phyloP scores from a whole-genome alignment of 2,888 invertebrate genomes.

The Diabrotica balteata region DNA sequence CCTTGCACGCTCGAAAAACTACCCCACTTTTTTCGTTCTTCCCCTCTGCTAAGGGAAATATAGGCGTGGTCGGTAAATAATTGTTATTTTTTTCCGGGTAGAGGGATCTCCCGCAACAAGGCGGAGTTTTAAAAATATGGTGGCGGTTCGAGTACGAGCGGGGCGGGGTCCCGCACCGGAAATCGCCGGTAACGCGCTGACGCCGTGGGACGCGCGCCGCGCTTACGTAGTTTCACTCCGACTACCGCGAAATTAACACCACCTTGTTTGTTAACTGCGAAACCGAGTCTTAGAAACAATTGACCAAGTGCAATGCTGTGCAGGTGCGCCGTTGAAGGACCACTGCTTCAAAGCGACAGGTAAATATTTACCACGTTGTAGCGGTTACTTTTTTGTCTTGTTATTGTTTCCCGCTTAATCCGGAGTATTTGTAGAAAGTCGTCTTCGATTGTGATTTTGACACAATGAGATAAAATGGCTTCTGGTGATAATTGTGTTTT shows the following conservation, averaged over 20 bases:
- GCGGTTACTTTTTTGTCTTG: conserved; percentile 8
- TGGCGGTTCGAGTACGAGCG: conserved; percentile 48
- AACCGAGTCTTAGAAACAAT: conserved; percentile 20
- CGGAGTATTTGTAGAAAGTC: too few species aligned
- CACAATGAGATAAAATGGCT: neutral
- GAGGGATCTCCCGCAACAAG: conserved; percentile 47
- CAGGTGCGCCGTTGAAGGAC: conserved; percentile 26
- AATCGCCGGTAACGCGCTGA: conserved; percentile 52
- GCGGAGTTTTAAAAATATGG: conserved; percentile 59
- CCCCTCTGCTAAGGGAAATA: conserved; percentile 43
- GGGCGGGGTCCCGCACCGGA: conserved; percentile 56
- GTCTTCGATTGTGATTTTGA: too few species aligned
- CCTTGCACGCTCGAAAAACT: conserved; percentile 26
- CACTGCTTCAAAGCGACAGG: conserved; percentile 18
- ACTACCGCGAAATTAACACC: conserved; percentile 40
- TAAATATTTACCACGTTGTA: conserved; percentile 21
- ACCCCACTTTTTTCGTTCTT: conserved; percentile 39
- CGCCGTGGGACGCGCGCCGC: conserved; percentile 34
- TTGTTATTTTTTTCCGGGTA: conserved; percentile 54
- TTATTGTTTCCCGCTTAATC: neutral
- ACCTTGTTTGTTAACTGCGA: conserved; percentile 20
- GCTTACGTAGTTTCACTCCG: conserved; percentile 41
- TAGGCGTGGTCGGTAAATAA: conserved; percentile 52
- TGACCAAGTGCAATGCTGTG: conserved; percentile 35
- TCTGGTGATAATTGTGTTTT: conserved; percentile 2